Percentiles rank a stretch among this genome's conserved stretches.
These are phyloP conservation scores for Eupithecia subumbrata DNA, from an alignment of 2,888 invertebrate genomes.

Conservation along the genomic window DNA sequence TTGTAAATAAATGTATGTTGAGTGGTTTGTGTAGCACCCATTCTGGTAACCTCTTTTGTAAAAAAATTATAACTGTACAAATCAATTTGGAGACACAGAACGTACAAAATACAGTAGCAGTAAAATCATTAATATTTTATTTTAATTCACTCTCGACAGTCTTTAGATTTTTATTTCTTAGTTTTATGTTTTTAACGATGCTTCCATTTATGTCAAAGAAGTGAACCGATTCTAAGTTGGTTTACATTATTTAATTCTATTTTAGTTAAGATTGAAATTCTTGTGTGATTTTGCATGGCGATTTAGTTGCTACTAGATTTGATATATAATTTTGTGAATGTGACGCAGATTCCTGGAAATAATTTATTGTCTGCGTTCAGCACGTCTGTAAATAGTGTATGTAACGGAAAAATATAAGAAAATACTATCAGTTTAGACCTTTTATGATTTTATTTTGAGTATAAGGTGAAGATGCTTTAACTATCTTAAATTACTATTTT, in stretches of 20 bases:
- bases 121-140: constrained; percentile 42
- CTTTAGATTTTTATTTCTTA: constrained; percentile 73
- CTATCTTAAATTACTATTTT: constrained; percentile 81
- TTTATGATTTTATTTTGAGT: constrained; percentile 81
- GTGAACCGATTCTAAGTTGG: constrained; percentile 80
- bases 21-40: constrained; percentile 64
- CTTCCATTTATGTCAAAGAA: constrained; percentile 84
- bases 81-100: constrained; percentile 53
- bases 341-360: constrained; percentile 71
- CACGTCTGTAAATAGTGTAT: constrained; percentile 79
- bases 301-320: constrained; percentile 76
- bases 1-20: constrained; percentile 76
- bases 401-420: constrained; percentile 68
- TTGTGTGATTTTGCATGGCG: constrained; percentile 82
- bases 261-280: constrained; percentile 74
- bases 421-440: constrained; percentile 73
- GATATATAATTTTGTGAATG: constrained; percentile 68
- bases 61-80: constrained; percentile 50
- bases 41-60: constrained; percentile 47
- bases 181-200: constrained; percentile 74
- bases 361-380: constrained; percentile 75
- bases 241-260: constrained; percentile 74
- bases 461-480: constrained; percentile 84
- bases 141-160: constrained; percentile 42
- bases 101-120: constrained; percentile 54